A percentile compares a stretch with the other conserved stretches of the same genome.
These are phyloP conservation scores for Neodiprion lecontei DNA, from an alignment of 1,140 invertebrate species.

Conservation along the genomic window DNA sequence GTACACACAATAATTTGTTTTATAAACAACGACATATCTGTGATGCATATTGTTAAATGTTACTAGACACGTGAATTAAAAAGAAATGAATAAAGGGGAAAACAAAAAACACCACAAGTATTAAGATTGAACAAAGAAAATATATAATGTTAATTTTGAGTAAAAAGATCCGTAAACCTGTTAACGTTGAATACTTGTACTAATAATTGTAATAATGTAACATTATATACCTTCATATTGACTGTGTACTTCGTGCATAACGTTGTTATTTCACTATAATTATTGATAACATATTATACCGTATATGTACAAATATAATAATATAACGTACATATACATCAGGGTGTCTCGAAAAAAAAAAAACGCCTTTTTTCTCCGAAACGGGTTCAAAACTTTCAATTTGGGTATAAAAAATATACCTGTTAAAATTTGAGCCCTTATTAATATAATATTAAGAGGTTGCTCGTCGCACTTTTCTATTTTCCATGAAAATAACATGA, in stretches of 20 bases:
- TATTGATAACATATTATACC: neutral
- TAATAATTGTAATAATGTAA: neutral
- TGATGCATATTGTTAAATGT: constrained; percentile 43
- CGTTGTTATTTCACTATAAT: neutral
- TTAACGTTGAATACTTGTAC: neutral
- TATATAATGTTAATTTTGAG: constrained; percentile 6
- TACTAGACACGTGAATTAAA: neutral
- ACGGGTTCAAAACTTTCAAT: too few species aligned
- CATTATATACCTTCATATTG: neutral
- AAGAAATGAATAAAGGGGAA: neutral
- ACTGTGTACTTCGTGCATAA: neutral
- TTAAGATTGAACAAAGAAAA: neutral
- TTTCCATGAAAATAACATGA: too few species aligned
- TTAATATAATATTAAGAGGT: too few species aligned
- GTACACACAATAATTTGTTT: constrained; percentile 24
- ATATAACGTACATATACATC: too few species aligned
- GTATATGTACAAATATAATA: neutral
- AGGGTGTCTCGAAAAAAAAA: too few species aligned
- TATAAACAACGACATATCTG: constrained; percentile 50
- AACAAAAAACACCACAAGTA: too few species aligned
- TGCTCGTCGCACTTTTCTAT: too few species aligned
- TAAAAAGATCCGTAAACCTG: neutral
- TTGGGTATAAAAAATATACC: too few species aligned
- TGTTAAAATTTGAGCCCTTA: too few species aligned
- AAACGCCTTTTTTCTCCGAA: too few species aligned